These are phyloP conservation scores for Dolichoris vasculosae DNA, from an alignment of 1,140 invertebrate species.

Conservation along the genomic window DNA sequence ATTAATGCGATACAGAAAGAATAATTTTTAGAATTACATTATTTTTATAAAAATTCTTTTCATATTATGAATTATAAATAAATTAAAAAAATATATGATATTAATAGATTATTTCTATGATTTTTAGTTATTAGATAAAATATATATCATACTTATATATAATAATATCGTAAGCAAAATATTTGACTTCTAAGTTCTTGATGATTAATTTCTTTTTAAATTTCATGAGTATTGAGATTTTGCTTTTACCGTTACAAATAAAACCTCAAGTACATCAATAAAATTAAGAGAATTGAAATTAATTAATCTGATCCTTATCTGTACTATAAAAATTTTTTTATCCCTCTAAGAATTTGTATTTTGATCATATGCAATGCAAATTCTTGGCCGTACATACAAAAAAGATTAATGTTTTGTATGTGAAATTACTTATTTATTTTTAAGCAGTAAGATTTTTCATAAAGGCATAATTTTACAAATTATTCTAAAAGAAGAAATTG, in stretches of 20 bases:
- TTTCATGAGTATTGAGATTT: not conserved
- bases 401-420: too few species aligned
- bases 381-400: too few species aligned
- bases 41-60: too few species aligned
- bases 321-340: not conserved
- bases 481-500: too few species aligned
- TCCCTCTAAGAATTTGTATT: not conserved
- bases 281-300: not conserved
- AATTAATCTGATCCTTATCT: not conserved
- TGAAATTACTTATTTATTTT: too few species aligned
- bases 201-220: conserved; percentile 5
- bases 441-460: too few species aligned
- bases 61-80: not conserved
- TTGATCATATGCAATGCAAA: not conserved
- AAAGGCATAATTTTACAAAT: too few species aligned
- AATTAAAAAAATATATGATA: not conserved
- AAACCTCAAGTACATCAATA: not conserved
- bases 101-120: too few species aligned
- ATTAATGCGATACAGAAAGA: too few species aligned
- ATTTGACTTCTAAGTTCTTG: not conserved
- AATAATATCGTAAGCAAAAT: not conserved
- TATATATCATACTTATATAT: too few species aligned
- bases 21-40: too few species aligned
- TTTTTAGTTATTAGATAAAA: too few species aligned
- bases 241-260: not conserved